Evolutionary conservation across 2,113 vertebrate species (phyloP), one percentile per base, ranked within the genome.

Genomic region (Phrynosoma platyrhinos): DNA sequence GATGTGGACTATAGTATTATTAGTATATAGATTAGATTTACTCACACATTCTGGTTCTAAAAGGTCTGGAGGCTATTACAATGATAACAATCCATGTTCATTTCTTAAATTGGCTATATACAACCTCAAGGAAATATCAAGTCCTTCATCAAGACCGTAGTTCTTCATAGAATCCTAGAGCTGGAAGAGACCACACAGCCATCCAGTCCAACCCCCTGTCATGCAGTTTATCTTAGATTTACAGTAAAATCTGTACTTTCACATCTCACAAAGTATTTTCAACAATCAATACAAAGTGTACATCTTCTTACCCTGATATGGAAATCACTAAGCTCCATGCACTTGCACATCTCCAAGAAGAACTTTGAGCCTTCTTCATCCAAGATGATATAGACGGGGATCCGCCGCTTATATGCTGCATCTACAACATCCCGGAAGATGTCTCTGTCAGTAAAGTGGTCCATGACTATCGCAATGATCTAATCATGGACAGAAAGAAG

Each of bases 381-480:
- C 86, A 99, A 91, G 92, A 99, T 95, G 77, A 99, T 97, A 84
- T 99, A 99, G 58, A 99, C 96, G 0, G 98, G 96, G 64, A 99
- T 97, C 5, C 94, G 95, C 69, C 98, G 97, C 53, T 96, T 97
- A 2, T 85, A 97, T 0, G 98, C 97, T 0, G 98, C 98, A 0
- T 99, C 98, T 93, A 99, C 97, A 82, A 99, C 96, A 93, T 99
- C 99, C 6, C 96, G 97, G 90, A 99, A 98, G 94, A 99, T 98
- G 55, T 99, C 98, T 0, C 97, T 88, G 81, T 99, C 99, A 0
- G 98, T 99, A 91, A 99, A 97, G 4, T 98, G 87, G 93, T 99
- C 99, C 98, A 99, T 99, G 90, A 99, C 98, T 71, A 99, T 95
- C 0, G 98, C 99, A 42, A 99, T 95, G 86, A 98, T 97, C 99